Conservation (phyloP, 2,113 vertebrate genomes). For the Lophura nycthemera region DNA sequence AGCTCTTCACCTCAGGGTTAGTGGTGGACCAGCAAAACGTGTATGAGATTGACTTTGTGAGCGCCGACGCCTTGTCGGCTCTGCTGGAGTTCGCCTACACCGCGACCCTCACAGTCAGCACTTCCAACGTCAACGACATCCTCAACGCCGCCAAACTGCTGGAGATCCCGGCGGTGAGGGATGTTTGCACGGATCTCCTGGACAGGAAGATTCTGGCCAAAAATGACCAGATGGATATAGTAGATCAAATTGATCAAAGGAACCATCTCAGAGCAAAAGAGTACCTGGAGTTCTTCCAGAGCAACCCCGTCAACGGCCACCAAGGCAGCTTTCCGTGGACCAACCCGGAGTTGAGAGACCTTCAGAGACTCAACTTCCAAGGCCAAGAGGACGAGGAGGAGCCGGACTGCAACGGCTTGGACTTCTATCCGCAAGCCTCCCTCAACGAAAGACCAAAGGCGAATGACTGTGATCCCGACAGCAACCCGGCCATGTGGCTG, state of each 20-base stretch:
- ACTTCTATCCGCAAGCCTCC: slow-evolving; percentile 77
- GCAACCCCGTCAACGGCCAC: slow-evolving; percentile 84
- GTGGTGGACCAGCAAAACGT: slow-evolving; percentile 94
- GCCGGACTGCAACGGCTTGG: slow-evolving; percentile 80
- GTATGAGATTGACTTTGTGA: slow-evolving; percentile 96
- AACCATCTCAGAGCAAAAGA: slow-evolving; percentile 92
- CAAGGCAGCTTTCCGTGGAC: slow-evolving; percentile 78
- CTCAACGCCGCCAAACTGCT: slow-evolving; percentile 93
- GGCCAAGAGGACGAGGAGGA: slow-evolving; percentile 88
- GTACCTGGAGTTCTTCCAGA: slow-evolving; percentile 98
- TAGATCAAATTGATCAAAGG: slow-evolving; percentile 86
- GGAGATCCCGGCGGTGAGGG: slow-evolving; percentile 93
- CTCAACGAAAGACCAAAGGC: slow-evolving; percentile 74
- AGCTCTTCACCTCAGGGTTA: slow-evolving; percentile 96
- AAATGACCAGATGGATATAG: slow-evolving; percentile 79
- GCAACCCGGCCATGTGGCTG: slow-evolving; percentile 77
- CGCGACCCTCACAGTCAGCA: slow-evolving; percentile 95
- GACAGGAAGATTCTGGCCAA: slow-evolving; percentile 94
- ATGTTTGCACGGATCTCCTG: slow-evolving; percentile 96
- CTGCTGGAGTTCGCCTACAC: slow-evolving; percentile 99
- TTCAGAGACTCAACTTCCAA: slow-evolving; percentile 70
- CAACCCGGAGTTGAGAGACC: slow-evolving; percentile 76
- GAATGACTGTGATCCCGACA: slow-evolving; percentile 75
- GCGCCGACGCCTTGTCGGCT: slow-evolving; percentile 89
- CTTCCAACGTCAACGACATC: slow-evolving; percentile 92